These are phyloP conservation scores for Botrylloides violaceus DNA, from an alignment of 23 tunicate genomes.

Conservation along the genomic window DNA sequence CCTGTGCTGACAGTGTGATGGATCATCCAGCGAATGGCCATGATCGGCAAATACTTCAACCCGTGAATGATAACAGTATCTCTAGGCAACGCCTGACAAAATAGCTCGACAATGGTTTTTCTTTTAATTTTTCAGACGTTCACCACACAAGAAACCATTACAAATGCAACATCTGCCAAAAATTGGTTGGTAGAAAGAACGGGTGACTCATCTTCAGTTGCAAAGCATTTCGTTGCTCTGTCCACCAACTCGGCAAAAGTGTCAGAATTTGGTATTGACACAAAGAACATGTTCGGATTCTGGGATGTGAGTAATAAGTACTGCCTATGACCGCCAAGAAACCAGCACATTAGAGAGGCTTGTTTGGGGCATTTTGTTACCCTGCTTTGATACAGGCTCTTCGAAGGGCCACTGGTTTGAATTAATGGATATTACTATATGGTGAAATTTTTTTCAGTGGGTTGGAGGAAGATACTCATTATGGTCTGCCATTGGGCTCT, in stretches of 20 bases:
- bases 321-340: too few relatives aligned
- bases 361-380: too few relatives aligned
- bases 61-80: background rate
- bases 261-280: conserved; percentile 89
- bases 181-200: conserved; percentile 64
- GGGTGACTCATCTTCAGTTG: conserved; percentile 40
- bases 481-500: conserved; percentile 97
- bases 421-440: too few relatives aligned
- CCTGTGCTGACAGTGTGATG: too few relatives aligned
- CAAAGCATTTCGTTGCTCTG: conserved; percentile 91
- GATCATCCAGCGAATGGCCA: too few relatives aligned
- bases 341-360: too few relatives aligned
- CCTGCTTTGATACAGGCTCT: too few relatives aligned
- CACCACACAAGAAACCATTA: conserved; percentile 97
- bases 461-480: conserved; percentile 98
- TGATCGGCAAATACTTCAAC: background rate
- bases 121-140: conserved; percentile 82
- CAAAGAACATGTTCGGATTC: conserved; percentile 95
- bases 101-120: background rate
- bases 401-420: too few relatives aligned
- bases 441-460: conserved; percentile 84
- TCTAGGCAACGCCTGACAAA: background rate
- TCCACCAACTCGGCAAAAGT: conserved; percentile 94
- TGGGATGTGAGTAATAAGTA: conserved; percentile 95
- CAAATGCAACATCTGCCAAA: conserved; percentile 97